phyloP scores from a whole-genome alignment of 2,797 vertebrate genomes.

The Orestias chungarensis region DNA sequence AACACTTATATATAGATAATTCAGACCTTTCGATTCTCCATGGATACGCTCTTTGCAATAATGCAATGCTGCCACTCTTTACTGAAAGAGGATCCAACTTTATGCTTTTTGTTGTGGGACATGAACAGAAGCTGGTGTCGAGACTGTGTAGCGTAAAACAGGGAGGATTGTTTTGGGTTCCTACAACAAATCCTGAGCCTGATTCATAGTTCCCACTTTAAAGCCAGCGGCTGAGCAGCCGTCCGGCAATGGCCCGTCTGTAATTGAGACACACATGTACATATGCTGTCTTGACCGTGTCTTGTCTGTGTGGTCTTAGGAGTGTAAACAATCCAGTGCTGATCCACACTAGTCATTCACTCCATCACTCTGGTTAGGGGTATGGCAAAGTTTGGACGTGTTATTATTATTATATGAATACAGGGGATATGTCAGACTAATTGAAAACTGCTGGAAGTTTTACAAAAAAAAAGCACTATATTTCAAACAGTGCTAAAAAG shows the following conservation, averaged over 20 bases:
- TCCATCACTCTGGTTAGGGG: constrained; percentile 49
- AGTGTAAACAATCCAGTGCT: constrained; percentile 75
- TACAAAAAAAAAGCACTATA: neutral
- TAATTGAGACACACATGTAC: constrained; percentile 74
- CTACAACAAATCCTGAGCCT: constrained; percentile 14
- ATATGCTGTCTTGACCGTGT: constrained; percentile 69
- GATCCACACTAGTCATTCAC: constrained; percentile 72
- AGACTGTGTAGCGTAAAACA: neutral
- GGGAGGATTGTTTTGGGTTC: constrained; percentile 19
- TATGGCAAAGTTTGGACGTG: constrained; percentile 32
- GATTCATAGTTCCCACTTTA: constrained; percentile 21
- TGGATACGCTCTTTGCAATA: constrained; percentile 22
- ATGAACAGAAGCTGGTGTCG: constrained; percentile 9
- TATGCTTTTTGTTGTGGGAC: constrained; percentile 23
- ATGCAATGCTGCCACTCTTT: constrained; percentile 48
- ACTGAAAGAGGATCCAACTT: constrained; percentile 50
- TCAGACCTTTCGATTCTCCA: constrained; percentile 23
- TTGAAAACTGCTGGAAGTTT: constrained; percentile 7
- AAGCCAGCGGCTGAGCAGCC: constrained; percentile 45
- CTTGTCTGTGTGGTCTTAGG: constrained; percentile 78
- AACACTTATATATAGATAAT: constrained; percentile 18
- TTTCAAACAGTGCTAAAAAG: neutral
- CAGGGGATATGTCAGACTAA: constrained; percentile 20
- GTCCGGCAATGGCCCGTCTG: constrained; percentile 52
- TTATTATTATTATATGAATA: constrained; percentile 30